phyloP scores from a whole-genome alignment of 2,797 vertebrate species.

The Pipistrellus nathusii region DNA sequence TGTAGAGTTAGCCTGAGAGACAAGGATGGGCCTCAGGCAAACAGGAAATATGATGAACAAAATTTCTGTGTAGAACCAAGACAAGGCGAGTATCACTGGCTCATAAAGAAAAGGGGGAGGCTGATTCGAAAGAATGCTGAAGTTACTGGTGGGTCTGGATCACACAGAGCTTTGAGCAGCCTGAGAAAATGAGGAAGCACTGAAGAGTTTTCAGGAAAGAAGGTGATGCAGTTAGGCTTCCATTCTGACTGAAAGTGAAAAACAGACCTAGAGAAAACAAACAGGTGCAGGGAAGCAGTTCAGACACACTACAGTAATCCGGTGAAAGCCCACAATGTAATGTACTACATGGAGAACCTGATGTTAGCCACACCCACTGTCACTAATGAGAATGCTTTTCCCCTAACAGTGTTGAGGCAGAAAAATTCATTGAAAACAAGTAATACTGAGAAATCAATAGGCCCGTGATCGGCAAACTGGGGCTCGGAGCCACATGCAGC shows the following conservation, averaged over 20 bases:
- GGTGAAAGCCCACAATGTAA: not conserved
- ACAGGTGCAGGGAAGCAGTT: not conserved
- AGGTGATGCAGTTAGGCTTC: not conserved
- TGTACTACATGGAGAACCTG: not conserved
- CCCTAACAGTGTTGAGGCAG: not conserved
- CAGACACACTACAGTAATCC: not conserved
- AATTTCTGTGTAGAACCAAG: not conserved
- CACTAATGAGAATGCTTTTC: not conserved
- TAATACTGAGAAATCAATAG: not conserved
- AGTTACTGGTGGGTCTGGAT: not conserved
- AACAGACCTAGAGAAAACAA: not conserved
- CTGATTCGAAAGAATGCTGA: not conserved
- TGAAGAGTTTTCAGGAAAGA: not conserved
- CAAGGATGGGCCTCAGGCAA: not conserved
- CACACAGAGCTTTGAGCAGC: not conserved
- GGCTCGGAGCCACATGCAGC: no score
- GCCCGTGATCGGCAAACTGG: no score
- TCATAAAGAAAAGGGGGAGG: not conserved
- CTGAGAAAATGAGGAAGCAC: not conserved
- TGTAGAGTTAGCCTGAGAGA: not conserved
- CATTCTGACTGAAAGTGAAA: slow-evolving; percentile 2
- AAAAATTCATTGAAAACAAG: slow-evolving; percentile 39
- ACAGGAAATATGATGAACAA: not conserved
- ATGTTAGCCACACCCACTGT: not conserved
- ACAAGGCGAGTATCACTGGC: not conserved